Percentiles rank a stretch among this genome's conserved stretches.
These are phyloP conservation scores for Ctenosaura bakeri DNA, from an alignment of 2,797 vertebrate genomes.

Conservation along the genomic window DNA sequence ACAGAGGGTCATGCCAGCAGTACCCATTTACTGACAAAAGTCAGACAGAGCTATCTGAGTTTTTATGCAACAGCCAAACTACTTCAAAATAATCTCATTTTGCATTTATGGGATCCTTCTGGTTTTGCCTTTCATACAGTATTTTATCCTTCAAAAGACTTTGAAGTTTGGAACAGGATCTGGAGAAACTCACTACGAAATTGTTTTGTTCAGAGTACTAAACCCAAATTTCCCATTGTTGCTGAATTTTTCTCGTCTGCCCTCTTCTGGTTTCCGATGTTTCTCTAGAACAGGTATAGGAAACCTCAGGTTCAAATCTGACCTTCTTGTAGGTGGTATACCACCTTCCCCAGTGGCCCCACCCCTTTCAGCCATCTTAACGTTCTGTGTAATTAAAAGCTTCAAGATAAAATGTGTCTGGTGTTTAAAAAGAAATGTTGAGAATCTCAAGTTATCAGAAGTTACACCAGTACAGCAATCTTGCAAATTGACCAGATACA, in stretches of 20 bases:
- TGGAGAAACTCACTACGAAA: background rate
- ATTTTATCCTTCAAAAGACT: background rate
- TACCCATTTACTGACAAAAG: background rate
- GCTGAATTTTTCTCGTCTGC: background rate
- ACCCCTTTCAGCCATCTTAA: too few relatives aligned
- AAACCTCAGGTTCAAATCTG: background rate
- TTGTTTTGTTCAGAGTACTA: background rate
- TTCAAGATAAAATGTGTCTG: too few relatives aligned
- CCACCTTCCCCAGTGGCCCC: too few relatives aligned
- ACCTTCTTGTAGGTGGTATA: too few relatives aligned
- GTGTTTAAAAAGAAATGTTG: background rate
- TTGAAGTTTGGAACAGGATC: background rate
- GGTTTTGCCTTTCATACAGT: background rate
- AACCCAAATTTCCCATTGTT: background rate
- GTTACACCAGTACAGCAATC: background rate
- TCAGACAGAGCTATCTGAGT: background rate
- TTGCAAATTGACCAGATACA: background rate
- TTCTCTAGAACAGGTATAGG: background rate
- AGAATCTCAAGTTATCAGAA: background rate
- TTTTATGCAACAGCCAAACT: background rate
- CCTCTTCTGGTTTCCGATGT: background rate
- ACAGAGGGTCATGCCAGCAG: background rate
- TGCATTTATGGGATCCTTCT: background rate
- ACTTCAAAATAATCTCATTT: background rate
- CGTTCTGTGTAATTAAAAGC: too few relatives aligned